Percentiles rank a stretch among this genome's conserved stretches.
Conservation (phyloP, 1,140 invertebrate species). For the Saxidomus purpurata region DNA sequence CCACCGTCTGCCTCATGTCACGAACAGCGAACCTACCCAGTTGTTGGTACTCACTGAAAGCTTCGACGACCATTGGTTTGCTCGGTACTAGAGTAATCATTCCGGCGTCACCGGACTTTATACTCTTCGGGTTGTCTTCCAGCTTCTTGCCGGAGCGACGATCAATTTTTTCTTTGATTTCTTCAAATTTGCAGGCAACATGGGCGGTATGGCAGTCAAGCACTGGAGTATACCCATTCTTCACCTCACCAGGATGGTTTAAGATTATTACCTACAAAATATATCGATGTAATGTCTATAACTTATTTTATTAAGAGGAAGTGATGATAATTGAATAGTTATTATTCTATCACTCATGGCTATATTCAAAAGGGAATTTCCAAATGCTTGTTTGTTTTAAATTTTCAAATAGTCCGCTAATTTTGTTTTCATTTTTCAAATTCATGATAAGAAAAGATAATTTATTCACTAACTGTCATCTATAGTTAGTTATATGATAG, state of each 20-base stretch:
- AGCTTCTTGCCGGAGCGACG: conserved; percentile 94
- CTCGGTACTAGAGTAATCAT: conserved; percentile 96
- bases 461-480: too few relatives aligned
- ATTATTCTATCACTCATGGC: too few relatives aligned
- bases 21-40: conserved; percentile 99
- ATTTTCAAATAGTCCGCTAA: too few relatives aligned
- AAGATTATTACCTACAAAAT: conserved; percentile 96
- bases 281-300: too few relatives aligned
- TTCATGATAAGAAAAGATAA: too few relatives aligned
- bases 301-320: too few relatives aligned
- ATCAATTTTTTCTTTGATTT: conserved; percentile 99
- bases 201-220: conserved; percentile 99
- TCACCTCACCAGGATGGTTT: conserved; percentile 99
- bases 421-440: too few relatives aligned
- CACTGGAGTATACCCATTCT: conserved; percentile 98
- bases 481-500: too few relatives aligned
- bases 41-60: conserved; percentile 99
- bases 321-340: too few relatives aligned
- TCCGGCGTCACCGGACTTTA: conserved; percentile 97
- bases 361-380: too few relatives aligned
- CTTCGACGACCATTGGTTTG: conserved; percentile 99
- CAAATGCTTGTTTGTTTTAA: too few relatives aligned
- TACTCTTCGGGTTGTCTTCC: conserved; percentile 89
- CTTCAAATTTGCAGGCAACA: conserved; percentile 99
- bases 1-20: conserved; percentile 99